Conservation (phyloP, 2,888 invertebrate genomes). For the Empis stercorea region DNA sequence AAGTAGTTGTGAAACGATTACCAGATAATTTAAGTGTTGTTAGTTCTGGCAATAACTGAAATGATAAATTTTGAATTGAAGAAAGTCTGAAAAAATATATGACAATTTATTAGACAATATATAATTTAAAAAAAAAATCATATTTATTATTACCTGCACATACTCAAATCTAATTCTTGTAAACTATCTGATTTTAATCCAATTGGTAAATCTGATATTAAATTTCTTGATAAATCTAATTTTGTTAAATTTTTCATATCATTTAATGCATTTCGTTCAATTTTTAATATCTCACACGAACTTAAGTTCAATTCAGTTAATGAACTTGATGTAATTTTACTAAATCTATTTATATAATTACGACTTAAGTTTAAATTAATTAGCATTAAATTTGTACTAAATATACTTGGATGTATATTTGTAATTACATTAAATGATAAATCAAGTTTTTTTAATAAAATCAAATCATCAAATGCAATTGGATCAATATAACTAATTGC, state of each 20-base stretch:
- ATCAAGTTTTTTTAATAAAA: conserved; percentile 46
- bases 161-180: conserved; percentile 41
- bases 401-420: conserved; percentile 43
- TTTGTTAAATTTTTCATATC: conserved; percentile 45
- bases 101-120: too few species aligned
- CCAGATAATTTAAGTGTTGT: conserved; percentile 51
- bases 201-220: conserved; percentile 47
- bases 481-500: conserved; percentile 45
- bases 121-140: not conserved
- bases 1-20: conserved; percentile 53
- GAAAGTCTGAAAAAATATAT: conserved; percentile 48
- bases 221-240: conserved; percentile 53
- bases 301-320: conserved; percentile 47
- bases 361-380: conserved; percentile 49
- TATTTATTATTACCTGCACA: conserved; percentile 26
- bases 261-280: conserved; percentile 42
- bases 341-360: conserved; percentile 48
- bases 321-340: conserved; percentile 44
- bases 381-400: conserved; percentile 47
- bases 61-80: conserved; percentile 47
- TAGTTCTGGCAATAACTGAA: conserved; percentile 47
- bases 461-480: conserved; percentile 47
- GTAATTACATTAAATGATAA: conserved; percentile 57
- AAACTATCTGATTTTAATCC: conserved; percentile 47
- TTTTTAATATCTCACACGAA: conserved; percentile 48